Conservation (phyloP, 2,113 vertebrate species). For the Suricata suricatta region DNA sequence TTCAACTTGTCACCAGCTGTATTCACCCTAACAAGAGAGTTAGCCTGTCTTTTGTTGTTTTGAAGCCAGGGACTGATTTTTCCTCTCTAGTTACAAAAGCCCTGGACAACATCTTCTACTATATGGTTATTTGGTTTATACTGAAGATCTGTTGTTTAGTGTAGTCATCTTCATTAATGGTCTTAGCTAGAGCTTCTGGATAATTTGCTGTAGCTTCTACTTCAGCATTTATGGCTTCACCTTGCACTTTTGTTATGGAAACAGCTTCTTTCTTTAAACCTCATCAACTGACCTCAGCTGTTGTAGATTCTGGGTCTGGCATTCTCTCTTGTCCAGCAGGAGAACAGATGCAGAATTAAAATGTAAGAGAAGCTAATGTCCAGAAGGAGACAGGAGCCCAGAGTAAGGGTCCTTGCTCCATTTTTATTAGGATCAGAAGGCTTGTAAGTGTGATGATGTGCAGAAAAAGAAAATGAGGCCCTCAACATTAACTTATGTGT, state of each 20-base stretch:
- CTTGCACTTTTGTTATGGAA: neutral
- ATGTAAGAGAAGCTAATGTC: no score
- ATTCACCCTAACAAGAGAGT: neutral
- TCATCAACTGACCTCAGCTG: neutral
- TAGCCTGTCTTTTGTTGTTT: neutral
- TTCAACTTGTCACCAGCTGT: neutral
- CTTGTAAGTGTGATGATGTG: no score
- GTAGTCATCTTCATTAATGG: neutral
- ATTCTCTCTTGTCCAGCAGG: no score
- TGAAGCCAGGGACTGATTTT: neutral
- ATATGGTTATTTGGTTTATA: neutral
- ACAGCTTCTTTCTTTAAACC: neutral
- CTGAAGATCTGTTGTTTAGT: neutral
- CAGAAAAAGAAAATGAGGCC: no score
- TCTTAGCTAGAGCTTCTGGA: neutral
- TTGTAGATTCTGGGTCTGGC: no score
- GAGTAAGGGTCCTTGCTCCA: no score
- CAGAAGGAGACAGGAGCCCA: no score
- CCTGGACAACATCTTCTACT: neutral
- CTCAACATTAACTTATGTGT: no score
- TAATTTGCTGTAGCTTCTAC: neutral
- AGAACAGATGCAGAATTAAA: no score
- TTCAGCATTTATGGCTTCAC: neutral
- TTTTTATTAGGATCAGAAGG: no score
- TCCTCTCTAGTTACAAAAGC: neutral